A percentile compares a stretch with the other conserved stretches of the same genome.
phyloP scores from a whole-genome alignment of 2,888 invertebrate genomes.

The Alsophila aescularia region DNA sequence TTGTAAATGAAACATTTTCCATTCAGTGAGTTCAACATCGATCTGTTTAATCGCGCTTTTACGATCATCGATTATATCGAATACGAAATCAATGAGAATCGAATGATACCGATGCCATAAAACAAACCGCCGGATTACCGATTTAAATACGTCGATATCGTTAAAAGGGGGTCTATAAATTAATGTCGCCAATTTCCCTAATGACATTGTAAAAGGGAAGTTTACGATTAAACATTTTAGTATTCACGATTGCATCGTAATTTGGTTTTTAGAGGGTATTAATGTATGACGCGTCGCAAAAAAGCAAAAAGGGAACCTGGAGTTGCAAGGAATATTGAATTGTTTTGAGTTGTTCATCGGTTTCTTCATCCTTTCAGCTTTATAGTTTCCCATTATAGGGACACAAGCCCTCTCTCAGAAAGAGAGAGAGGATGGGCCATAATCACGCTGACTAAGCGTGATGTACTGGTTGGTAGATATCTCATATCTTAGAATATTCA shows the following conservation, averaged over 20 bases:
- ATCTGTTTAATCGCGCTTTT: slow-evolving; percentile 25
- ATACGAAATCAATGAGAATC: slow-evolving; percentile 62
- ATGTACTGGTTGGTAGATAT: no score
- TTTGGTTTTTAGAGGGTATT: slow-evolving; percentile 35
- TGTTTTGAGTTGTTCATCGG: no score
- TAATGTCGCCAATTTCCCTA: slow-evolving; percentile 82
- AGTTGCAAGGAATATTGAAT: neutral
- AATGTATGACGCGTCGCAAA: slow-evolving; percentile 32
- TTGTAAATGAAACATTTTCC: slow-evolving; percentile 4
- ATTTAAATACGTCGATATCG: slow-evolving; percentile 79
- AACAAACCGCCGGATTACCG: slow-evolving; percentile 80
- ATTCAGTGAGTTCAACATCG: slow-evolving; percentile 11
- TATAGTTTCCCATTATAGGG: no score
- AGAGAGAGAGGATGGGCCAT: no score
- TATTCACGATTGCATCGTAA: slow-evolving; percentile 61
- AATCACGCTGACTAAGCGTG: no score
- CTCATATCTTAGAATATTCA: no score
- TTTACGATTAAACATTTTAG: slow-evolving; percentile 71
- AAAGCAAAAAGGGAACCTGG: slow-evolving; percentile 1
- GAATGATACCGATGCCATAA: slow-evolving; percentile 72
- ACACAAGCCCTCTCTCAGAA: no score
- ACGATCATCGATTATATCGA: slow-evolving; percentile 36
- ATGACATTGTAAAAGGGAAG: slow-evolving; percentile 82
- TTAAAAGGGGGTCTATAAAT: slow-evolving; percentile 68
- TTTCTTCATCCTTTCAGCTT: no score